Evolutionary conservation across 2,888 invertebrate genomes (phyloP), one percentile per base, ranked within the genome.

Genomic region (Zygogramma bicolorata): DNA sequence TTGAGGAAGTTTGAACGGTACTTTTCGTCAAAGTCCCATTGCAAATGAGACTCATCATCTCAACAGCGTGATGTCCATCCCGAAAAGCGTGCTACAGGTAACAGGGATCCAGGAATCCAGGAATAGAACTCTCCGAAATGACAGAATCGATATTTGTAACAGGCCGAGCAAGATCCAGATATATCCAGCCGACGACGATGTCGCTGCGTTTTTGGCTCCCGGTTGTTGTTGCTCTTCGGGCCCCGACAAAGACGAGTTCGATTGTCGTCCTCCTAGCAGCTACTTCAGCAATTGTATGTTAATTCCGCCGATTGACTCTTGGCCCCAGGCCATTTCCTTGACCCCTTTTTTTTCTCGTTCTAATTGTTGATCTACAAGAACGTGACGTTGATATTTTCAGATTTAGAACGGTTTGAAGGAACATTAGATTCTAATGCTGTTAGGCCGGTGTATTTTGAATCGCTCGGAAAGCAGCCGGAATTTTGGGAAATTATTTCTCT

Each of bases 301-400:
- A 81, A 81, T 81, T 81, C 77, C 73, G 75, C 70, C 71, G 80
- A 81, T 83, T 84, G 83, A 82, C 84, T 83, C 80, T 82, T 82
- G 82, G 81, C 82, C 83, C 78, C 80, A 75, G 80, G 77, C 82
- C 77, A 70, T 61, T 74, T 73, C 83, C 83, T 84, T 84, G 84
- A 84, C 83, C 84, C 79, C 74, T 71, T 75, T 75, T n/a, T n/a
- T 75, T 75, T 75, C 71, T 71, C 68, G 73, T 65, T 73, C 49
- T 63, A 49, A 70, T 67, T 75, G 65, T 61, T 53, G 71, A 72
- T 73, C 67, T 71, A 66, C 49, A 71, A 75, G 58, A 61, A 62
- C 63, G 46, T 46, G 61, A 66, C 40, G 68, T 71, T 59, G 68
- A 72, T 72, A 68, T 22, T 57, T 57, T 65, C 34, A 7, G 68